Evolutionary conservation across 2,888 invertebrate species (phyloP).

Genomic region (Drosophila suboccidentalis): DNA sequence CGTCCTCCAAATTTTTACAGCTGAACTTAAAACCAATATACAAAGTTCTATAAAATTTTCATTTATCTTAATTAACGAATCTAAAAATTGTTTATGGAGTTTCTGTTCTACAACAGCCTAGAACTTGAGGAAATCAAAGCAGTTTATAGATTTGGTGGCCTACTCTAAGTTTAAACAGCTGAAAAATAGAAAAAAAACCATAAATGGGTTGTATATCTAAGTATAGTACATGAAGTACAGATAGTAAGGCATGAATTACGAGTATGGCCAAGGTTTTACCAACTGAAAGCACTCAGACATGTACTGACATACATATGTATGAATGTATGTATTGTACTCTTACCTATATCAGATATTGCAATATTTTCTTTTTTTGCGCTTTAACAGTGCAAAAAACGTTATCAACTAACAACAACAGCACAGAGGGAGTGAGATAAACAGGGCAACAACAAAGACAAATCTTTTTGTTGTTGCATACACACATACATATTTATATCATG

Average conservation of each 20-base stretch:
- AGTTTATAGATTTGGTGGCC: not conserved
- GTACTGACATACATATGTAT: constrained; percentile 6
- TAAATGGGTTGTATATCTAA: constrained; percentile 13
- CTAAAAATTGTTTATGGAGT: not conserved
- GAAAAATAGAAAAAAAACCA: constrained; percentile 5
- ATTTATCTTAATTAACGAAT: not conserved
- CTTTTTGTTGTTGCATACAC: constrained; percentile 31
- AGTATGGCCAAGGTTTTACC: constrained; percentile 39
- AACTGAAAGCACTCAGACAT: constrained; percentile 33
- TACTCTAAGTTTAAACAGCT: constrained; percentile 4
- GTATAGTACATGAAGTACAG: constrained; percentile 9
- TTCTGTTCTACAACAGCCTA: not conserved
- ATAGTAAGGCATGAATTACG: constrained; percentile 39
- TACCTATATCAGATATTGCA: constrained; percentile 51
- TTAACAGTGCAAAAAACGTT: constrained; percentile 51
- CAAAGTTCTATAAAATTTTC: not conserved
- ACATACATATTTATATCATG: constrained; percentile 5
- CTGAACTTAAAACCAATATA: not conserved
- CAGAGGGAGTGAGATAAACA: not conserved
- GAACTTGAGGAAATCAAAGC: constrained; percentile 4
- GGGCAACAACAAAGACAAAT: constrained; percentile 34
- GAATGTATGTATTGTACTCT: constrained; percentile 7
- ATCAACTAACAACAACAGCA: constrained; percentile 41
- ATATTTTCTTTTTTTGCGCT: constrained; percentile 42
- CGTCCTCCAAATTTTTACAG: constrained; percentile 9